phyloP scores from a whole-genome alignment of 2,113 vertebrate genomes.

The Mus pahari region DNA sequence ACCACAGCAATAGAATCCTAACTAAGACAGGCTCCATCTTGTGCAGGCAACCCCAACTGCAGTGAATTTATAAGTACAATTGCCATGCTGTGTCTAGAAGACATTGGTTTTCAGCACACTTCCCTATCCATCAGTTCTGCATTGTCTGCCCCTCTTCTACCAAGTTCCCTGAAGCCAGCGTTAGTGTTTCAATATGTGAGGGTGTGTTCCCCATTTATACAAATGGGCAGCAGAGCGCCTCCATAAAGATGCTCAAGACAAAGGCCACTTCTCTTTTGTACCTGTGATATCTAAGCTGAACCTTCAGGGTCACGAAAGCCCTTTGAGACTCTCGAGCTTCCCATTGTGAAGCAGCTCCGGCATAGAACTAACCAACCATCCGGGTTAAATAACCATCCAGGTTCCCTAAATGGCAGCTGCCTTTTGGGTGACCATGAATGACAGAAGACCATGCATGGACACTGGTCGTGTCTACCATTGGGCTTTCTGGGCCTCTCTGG shows the following conservation, averaged over 20 bases:
- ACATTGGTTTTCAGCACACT: too few relatives aligned
- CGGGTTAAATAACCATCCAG: background rate
- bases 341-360: rapidly evolving
- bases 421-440: background rate
- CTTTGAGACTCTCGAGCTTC: background rate
- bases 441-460: background rate
- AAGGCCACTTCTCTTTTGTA: background rate
- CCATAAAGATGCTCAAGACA: background rate
- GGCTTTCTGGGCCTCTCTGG: background rate
- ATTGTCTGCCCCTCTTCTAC: background rate
- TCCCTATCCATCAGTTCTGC: background rate
- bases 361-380: background rate
- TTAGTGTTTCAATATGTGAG: background rate
- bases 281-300: rapidly evolving
- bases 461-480: rapidly evolving
- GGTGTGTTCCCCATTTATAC: rapidly evolving
- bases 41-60: background rate
- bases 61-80: background rate
- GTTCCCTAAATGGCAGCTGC: background rate
- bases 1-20: background rate
- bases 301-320: background rate
- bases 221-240: rapidly evolving
- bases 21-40: background rate
- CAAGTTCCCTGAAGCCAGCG: too few relatives aligned
- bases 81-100: background rate